These are phyloP conservation scores for Bufo bufo DNA, from an alignment of 2,113 vertebrate genomes.

Conservation along the genomic window DNA sequence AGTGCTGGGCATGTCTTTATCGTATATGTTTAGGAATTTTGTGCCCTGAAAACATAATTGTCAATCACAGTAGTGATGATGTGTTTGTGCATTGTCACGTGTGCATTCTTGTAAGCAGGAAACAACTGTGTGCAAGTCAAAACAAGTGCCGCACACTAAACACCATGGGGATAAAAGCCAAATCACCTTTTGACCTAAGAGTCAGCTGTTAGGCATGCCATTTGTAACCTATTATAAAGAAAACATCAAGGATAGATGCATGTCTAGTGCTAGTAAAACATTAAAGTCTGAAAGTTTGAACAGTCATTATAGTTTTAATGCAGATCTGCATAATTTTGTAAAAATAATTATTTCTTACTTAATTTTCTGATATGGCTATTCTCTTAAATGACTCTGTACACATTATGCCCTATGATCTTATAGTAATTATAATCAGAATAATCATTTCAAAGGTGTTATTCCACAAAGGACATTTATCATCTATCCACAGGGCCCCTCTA, in stretches of 20 bases:
- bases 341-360: neutral
- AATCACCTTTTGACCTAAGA: slow-evolving; percentile 16
- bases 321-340: neutral
- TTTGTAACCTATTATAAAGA: neutral
- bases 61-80: neutral
- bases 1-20: neutral
- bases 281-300: neutral
- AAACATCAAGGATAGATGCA: neutral
- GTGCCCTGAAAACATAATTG: slow-evolving; percentile 19
- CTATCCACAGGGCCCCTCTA: too few species aligned
- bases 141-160: neutral
- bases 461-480: too few species aligned
- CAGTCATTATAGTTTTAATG: neutral
- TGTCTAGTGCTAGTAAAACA: neutral
- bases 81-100: slow-evolving; percentile 15
- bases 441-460: too few species aligned
- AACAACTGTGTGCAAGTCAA: slow-evolving; percentile 37
- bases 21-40: slow-evolving; percentile 5
- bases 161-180: neutral
- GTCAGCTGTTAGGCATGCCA: neutral
- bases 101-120: slow-evolving; percentile 1
- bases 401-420: too few species aligned
- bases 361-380: neutral
- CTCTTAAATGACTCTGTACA: too few species aligned
- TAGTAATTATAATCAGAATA: too few species aligned